phyloP scores from a whole-genome alignment of 2,113 vertebrate genomes.

The Indicator maculatus region DNA sequence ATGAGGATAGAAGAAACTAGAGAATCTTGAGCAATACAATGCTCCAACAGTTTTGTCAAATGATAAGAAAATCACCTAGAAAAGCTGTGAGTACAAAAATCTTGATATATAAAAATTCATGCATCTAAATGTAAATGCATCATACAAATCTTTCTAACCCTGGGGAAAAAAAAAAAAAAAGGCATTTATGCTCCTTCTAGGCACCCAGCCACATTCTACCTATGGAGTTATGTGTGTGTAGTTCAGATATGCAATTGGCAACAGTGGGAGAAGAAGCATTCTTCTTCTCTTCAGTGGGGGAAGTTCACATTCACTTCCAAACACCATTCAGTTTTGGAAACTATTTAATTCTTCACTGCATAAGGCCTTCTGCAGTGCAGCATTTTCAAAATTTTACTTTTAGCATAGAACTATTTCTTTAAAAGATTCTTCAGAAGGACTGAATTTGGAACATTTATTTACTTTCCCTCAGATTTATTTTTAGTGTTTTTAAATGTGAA shows the following conservation, averaged over 20 bases:
- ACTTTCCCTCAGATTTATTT: not conserved
- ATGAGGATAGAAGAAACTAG: not conserved
- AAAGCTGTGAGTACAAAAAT: not conserved
- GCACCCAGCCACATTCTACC: not conserved
- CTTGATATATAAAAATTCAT: not conserved
- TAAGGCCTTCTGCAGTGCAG: not conserved
- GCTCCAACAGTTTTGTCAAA: not conserved
- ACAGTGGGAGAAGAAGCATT: not conserved
- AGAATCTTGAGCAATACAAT: not conserved
- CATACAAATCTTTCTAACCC: not conserved
- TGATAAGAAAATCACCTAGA: not conserved
- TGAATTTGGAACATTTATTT: not conserved
- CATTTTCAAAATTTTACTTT: not conserved
- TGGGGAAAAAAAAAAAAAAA: not conserved
- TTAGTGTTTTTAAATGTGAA: not conserved
- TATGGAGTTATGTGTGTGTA: not conserved
- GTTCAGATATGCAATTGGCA: not conserved
- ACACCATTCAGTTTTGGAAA: not conserved
- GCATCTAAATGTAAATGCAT: not conserved
- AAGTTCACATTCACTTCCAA: not conserved
- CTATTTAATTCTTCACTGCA: not conserved
- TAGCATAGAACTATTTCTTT: not conserved
- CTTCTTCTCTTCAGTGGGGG: not conserved
- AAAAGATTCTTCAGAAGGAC: not conserved
- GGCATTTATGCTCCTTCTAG: accelerated